phyloP scores from a whole-genome alignment of 2,113 vertebrate genomes.

The Himantopus leucocephalus region DNA sequence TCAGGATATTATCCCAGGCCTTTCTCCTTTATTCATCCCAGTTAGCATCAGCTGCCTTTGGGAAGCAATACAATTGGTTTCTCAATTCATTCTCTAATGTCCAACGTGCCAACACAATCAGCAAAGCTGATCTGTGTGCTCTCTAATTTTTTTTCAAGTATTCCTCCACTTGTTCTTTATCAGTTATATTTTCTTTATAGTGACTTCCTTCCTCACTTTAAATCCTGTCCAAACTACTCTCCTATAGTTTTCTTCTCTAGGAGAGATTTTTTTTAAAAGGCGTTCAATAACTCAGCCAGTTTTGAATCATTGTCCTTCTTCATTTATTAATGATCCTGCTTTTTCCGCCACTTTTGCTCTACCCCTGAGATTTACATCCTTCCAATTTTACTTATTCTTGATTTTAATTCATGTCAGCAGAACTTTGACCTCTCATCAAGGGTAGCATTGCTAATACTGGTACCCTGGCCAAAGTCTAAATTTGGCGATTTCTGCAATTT shows the following conservation, averaged over 20 bases:
- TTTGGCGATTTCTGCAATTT: not conserved
- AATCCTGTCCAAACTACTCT: not conserved
- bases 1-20: not conserved
- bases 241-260: not conserved
- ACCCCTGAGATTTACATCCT: not conserved
- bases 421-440: not conserved
- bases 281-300: not conserved
- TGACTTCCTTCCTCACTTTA: slow-evolving; percentile 20
- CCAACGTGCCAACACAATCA: not conserved
- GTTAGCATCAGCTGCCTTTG: not conserved
- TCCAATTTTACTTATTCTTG: not conserved
- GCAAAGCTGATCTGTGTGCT: not conserved
- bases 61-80: not conserved
- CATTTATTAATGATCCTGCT: not conserved
- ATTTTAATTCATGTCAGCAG: not conserved
- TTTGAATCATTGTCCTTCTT: not conserved
- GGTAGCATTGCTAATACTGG: not conserved
- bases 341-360: not conserved
- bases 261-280: not conserved
- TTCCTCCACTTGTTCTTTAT: not conserved
- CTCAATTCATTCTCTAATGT: not conserved
- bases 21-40: not conserved
- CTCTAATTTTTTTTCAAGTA: not conserved
- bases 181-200: not conserved
- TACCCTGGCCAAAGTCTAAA: not conserved